Base-by-base conservation (phyloP, 2,888 invertebrate genomes). In the Agrilus cyanescens region DNA sequence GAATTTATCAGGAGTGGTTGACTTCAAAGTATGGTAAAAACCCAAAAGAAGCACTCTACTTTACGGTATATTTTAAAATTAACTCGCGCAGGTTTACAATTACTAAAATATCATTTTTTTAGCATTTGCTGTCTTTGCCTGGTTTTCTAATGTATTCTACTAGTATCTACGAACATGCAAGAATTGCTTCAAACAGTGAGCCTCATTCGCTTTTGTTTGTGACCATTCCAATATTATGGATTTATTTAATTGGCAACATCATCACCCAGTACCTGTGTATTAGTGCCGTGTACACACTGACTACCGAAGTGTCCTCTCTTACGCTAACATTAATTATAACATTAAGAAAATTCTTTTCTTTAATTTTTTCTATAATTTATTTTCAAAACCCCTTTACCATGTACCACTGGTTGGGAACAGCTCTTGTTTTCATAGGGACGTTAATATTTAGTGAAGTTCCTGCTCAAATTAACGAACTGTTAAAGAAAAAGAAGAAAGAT, bases 281-380 rank as follows among this genome's bases (percentile, higher is more conserved):
- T 47, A 85, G 89, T 61, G 87, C 91, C 7, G 97, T 98, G 2
- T 98, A 94, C 59, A 79, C 86, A 25, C 70, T 97, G 58, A 96
- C 95, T 1, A 87, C 96, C 0, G 93, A 94, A 65, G 94, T 93
- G 60, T 78, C 89, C 1, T 94, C 96, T 0, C 67, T 98, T 35
- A 91, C 93, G 0, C 95, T 98, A 2, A 97, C 96, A 0, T 71
- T 98, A 52, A 91, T 98, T 1, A 85, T 98, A 25, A 98, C 98
- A 0, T 67, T 97, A 41, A 74, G 98, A 38, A 98, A 98, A 68
- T 98, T 98, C 61, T 75, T 90, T 29, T 95, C 95, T 0, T 71
- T 98, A 31, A 66, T 98, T n/a, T 85, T 98, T 61, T 97, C 96
- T 1, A 94, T 98, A 53, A 56, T 89, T 38, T 93, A 95, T 66